Percentiles rank a stretch among this genome's conserved stretches.
Conservation (phyloP, 2,797 vertebrate species). For the Enteromius paludinosus region DNA sequence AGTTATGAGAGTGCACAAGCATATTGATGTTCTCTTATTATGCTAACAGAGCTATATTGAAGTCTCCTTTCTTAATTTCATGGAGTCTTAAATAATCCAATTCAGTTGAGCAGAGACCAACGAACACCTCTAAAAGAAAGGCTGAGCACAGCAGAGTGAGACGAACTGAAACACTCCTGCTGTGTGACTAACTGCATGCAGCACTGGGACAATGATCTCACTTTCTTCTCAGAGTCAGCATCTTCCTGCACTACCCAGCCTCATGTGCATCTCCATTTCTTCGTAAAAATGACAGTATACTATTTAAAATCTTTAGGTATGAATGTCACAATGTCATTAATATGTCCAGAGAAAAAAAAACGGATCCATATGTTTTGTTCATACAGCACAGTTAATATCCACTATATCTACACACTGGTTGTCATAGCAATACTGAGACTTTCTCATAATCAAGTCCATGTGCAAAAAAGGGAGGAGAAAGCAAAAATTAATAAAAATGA, state of each 20-base stretch:
- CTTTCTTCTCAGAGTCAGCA: constrained; percentile 22
- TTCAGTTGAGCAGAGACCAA: constrained; percentile 11
- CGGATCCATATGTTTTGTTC: background rate
- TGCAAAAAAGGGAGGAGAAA: background rate
- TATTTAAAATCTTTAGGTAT: background rate
- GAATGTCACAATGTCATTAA: background rate
- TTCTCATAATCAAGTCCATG: background rate
- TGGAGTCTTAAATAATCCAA: background rate
- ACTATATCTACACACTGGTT: background rate
- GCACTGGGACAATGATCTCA: constrained; percentile 9
- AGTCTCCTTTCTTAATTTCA: background rate
- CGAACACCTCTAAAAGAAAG: constrained; percentile 13
- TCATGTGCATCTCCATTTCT: background rate
- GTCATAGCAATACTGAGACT: background rate
- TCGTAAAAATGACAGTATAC: too few relatives aligned
- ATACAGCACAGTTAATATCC: background rate
- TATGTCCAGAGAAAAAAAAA: background rate
- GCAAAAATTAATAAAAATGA: background rate
- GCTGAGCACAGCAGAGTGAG: constrained; percentile 15
- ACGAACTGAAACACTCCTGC: constrained; percentile 1
- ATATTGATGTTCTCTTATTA: background rate
- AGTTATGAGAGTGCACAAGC: background rate
- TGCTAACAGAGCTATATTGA: background rate
- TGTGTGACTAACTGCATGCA: constrained; percentile 46
- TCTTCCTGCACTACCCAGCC: constrained; percentile 23